A percentile compares a stretch with the other conserved stretches of the same genome.
These are phyloP conservation scores for Chloroclystis v-ata DNA, from an alignment of 2,888 invertebrate genomes.

Conservation along the genomic window DNA sequence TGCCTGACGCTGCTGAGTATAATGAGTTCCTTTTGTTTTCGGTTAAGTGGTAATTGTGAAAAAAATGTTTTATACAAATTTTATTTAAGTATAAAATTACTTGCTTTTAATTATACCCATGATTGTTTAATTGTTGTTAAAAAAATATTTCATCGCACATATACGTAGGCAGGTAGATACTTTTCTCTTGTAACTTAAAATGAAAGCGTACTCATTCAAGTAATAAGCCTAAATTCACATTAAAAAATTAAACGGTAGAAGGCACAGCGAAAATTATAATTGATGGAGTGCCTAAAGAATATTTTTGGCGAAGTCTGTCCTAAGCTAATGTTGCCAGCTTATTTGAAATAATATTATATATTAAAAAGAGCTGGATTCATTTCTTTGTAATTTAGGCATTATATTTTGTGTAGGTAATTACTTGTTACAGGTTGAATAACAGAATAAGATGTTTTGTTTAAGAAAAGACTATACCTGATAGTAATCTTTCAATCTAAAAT, in stretches of 20 bases:
- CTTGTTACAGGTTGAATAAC: no score
- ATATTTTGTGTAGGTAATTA: no score
- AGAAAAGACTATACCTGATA: no score
- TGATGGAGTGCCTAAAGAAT: constrained; percentile 61
- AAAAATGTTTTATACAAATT: no score
- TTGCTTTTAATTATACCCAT: background rate
- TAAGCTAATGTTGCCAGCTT: constrained; percentile 14
- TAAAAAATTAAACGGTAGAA: constrained; percentile 44
- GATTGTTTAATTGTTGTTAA: background rate
- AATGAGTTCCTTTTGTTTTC: constrained; percentile 67
- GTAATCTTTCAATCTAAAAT: no score
- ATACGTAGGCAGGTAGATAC: no score
- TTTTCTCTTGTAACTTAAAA: no score
- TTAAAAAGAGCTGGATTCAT: no score
- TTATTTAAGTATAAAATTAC: no score
- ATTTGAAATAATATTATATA: background rate
- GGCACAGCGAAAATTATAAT: constrained; percentile 50
- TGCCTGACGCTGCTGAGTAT: constrained; percentile 57
- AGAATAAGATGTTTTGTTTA: no score
- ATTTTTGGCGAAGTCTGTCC: constrained; percentile 44
- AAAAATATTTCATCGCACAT: no score
- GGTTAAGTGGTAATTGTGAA: constrained; percentile 21
- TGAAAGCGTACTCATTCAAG: constrained; percentile 40
- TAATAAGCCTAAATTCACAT: constrained; percentile 51
- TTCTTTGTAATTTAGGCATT: no score